Conservation (phyloP, 2,113 vertebrate genomes). For the Centropus bengalensis region DNA sequence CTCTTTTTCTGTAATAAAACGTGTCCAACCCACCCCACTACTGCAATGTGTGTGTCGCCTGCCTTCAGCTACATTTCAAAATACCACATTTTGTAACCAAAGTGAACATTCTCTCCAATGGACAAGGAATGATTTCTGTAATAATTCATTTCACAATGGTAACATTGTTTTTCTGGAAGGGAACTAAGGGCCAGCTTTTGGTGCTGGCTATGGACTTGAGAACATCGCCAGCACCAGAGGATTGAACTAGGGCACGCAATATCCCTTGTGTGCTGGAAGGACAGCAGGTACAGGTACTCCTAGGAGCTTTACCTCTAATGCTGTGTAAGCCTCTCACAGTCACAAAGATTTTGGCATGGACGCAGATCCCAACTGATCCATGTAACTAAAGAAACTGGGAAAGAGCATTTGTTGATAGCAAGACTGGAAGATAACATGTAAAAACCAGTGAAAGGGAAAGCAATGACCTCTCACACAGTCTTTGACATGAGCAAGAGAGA, state of each 20-base stretch:
- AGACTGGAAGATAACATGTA: background rate
- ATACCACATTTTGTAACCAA: background rate
- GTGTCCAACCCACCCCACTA: background rate
- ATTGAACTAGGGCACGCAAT: background rate
- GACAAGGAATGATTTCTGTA: background rate
- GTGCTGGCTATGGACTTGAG: background rate
- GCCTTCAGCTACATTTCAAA: background rate
- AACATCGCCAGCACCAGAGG: background rate
- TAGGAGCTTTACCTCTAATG: background rate
- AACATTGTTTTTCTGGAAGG: background rate
- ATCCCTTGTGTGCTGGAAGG: background rate
- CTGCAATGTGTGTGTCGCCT: fast-evolving
- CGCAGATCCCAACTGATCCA: background rate
- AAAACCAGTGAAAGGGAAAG: background rate
- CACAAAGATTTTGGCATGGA: background rate
- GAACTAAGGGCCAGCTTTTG: background rate
- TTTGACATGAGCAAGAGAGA: background rate
- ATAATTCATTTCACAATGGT: background rate
- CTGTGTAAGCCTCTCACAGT: background rate
- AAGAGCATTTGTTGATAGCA: background rate
- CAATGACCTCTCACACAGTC: background rate
- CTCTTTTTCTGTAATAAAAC: background rate
- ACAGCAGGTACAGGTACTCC: background rate
- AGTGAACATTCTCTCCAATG: background rate
- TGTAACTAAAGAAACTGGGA: background rate